These are phyloP conservation scores for Apotomis betuletana DNA, from an alignment of 2,888 invertebrate species.

Conservation along the genomic window DNA sequence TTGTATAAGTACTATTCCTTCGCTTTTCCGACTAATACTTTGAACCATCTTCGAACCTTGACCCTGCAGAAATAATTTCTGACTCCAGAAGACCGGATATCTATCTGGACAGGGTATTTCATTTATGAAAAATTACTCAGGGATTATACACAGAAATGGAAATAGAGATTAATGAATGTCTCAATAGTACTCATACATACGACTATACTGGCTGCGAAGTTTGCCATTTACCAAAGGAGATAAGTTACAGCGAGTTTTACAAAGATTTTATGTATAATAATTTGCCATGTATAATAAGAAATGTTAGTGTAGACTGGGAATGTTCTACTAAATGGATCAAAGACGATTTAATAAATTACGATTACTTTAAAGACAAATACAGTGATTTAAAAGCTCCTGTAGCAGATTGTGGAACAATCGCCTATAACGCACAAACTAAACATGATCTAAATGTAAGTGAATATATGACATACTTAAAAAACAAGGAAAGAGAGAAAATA, in stretches of 20 bases:
- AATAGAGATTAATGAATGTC: constrained; percentile 51
- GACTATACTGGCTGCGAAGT: constrained; percentile 43
- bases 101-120: too few relatives aligned
- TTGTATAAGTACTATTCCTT: too few relatives aligned
- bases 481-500: constrained; percentile 71
- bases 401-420: constrained; percentile 89
- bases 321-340: constrained; percentile 85
- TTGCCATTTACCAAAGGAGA: constrained; percentile 44
- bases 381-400: constrained; percentile 88
- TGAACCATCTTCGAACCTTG: too few relatives aligned
- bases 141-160: constrained; percentile 25
- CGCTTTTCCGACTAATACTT: too few relatives aligned
- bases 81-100: too few relatives aligned
- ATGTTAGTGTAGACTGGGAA: constrained; percentile 86
- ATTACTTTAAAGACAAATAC: constrained; percentile 84
- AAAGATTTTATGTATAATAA: constrained; percentile 69
- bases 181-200: constrained; percentile 23
- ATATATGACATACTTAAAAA: constrained; percentile 88
- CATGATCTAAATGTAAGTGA: constrained; percentile 86
- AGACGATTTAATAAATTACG: constrained; percentile 83
- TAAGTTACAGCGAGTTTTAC: constrained; percentile 84
- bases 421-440: constrained; percentile 90
- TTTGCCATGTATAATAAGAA: constrained; percentile 87
- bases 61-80: too few relatives aligned
- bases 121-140: too few relatives aligned